Evolutionary conservation across 2,888 invertebrate genomes (phyloP).

Genomic region (Germaria angustata): DNA sequence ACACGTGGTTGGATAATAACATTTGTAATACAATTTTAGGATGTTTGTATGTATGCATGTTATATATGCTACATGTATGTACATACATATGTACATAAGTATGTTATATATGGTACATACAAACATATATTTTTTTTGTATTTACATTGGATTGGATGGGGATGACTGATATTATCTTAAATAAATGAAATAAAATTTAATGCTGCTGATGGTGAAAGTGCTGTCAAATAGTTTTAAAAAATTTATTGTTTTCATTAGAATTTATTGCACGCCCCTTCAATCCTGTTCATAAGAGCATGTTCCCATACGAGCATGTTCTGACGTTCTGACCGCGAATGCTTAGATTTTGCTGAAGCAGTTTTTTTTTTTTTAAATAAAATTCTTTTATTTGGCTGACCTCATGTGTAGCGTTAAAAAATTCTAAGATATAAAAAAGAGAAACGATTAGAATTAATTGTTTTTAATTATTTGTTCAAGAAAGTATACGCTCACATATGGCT

Average conservation of each 20-base stretch:
- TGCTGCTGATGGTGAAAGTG: not conserved
- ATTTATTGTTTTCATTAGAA: constrained; percentile 69
- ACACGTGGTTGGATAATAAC: not conserved
- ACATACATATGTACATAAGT: no score
- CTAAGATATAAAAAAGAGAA: constrained; percentile 1
- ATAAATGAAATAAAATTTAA: not conserved
- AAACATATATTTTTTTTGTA: no score
- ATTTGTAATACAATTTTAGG: constrained; percentile 22
- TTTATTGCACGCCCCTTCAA: constrained; percentile 69
- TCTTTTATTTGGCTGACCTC: constrained; percentile 38
- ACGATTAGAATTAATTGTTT: constrained; percentile 50
- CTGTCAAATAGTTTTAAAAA: constrained; percentile 26
- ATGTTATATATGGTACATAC: no score
- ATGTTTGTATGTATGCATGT: not conserved
- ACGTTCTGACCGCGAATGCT: no score
- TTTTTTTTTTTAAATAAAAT: constrained; percentile 1
- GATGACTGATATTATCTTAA: constrained; percentile 40
- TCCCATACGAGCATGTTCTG: not conserved
- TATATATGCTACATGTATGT: no score
- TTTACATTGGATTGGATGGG: not conserved
- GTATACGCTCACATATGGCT: not conserved
- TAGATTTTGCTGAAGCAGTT: no score
- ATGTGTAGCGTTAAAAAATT: constrained; percentile 27
- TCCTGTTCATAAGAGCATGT: not conserved
- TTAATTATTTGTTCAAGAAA: constrained; percentile 36